phyloP scores from a whole-genome alignment of 2,888 invertebrate species.

The Drosophila subquinaria region DNA sequence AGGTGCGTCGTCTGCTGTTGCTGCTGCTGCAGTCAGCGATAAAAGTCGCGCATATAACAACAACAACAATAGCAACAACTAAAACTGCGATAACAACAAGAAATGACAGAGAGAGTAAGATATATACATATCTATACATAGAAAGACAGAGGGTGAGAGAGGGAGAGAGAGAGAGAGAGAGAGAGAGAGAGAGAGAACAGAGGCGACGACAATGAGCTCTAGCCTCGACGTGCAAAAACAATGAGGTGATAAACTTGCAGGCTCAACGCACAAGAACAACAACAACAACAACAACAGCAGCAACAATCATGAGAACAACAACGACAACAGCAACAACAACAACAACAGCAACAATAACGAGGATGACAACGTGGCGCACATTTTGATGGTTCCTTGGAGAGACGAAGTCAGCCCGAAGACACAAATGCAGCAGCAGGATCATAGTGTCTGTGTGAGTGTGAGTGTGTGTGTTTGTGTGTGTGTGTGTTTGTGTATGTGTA shows the following conservation, averaged over 20 bases:
- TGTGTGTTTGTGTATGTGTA: slow-evolving; percentile 16
- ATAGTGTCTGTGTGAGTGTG: background rate
- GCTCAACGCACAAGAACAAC: slow-evolving; percentile 66
- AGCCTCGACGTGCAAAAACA: slow-evolving; percentile 69
- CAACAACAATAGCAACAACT: slow-evolving; percentile 13
- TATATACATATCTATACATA: background rate
- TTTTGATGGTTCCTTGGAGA: slow-evolving; percentile 76
- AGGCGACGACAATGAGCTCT: slow-evolving; percentile 55
- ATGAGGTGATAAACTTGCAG: slow-evolving; percentile 80
- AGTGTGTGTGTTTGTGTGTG: background rate
- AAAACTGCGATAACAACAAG: background rate
- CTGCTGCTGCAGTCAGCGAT: slow-evolving; percentile 56
- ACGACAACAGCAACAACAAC: slow-evolving; percentile 9
- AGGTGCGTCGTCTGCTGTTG: slow-evolving; percentile 47
- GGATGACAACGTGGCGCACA: slow-evolving; percentile 51
- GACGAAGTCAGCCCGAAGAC: slow-evolving; percentile 24
- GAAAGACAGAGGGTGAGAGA: background rate
- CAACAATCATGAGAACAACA: slow-evolving; percentile 22
- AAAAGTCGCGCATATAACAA: slow-evolving; percentile 43
- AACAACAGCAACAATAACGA: slow-evolving; percentile 4
- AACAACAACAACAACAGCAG: slow-evolving; percentile 26
- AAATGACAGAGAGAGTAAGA: slow-evolving; percentile 1
- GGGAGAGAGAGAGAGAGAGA: background rate
- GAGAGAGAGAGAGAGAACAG: slow-evolving; percentile 7
- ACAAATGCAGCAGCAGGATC: slow-evolving; percentile 46